phyloP scores from a whole-genome alignment of 2,797 vertebrate species.

The Megaceryle alcyon region DNA sequence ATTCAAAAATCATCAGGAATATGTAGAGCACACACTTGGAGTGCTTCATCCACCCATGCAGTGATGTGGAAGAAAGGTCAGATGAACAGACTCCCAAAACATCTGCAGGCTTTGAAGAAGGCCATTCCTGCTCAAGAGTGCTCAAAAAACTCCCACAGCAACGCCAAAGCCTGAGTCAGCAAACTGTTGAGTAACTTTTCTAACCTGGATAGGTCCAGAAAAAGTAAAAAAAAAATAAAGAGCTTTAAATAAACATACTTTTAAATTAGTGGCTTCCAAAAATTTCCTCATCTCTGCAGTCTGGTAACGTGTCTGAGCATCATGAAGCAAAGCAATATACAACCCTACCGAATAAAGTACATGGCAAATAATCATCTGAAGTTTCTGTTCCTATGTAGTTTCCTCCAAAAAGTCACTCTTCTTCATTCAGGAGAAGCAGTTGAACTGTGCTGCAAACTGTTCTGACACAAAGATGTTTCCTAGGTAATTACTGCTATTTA shows the following conservation, averaged over 20 bases:
- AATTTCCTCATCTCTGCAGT: not conserved
- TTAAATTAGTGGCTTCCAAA: not conserved
- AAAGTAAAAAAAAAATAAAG: not conserved
- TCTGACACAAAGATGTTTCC: not conserved
- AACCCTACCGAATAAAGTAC: not conserved
- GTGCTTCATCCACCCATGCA: not conserved
- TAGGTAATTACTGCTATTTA: constrained; percentile 27
- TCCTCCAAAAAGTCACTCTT: not conserved
- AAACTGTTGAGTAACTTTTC: not conserved
- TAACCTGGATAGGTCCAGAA: not conserved
- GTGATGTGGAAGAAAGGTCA: not conserved
- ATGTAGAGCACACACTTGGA: not conserved
- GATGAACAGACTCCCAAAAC: not conserved
- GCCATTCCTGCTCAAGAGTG: not conserved
- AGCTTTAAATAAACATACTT: not conserved
- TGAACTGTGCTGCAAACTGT: not conserved
- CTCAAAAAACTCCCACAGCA: not conserved
- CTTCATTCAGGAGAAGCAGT: not conserved
- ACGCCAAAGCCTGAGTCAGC: not conserved
- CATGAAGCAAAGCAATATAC: not conserved
- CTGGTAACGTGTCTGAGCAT: not conserved
- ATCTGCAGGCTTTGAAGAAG: not conserved
- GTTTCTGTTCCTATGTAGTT: not conserved
- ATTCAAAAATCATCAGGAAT: not conserved
- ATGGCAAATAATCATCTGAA: not conserved